Conservation (phyloP, 2,888 invertebrate genomes). For the Formica aserva region DNA sequence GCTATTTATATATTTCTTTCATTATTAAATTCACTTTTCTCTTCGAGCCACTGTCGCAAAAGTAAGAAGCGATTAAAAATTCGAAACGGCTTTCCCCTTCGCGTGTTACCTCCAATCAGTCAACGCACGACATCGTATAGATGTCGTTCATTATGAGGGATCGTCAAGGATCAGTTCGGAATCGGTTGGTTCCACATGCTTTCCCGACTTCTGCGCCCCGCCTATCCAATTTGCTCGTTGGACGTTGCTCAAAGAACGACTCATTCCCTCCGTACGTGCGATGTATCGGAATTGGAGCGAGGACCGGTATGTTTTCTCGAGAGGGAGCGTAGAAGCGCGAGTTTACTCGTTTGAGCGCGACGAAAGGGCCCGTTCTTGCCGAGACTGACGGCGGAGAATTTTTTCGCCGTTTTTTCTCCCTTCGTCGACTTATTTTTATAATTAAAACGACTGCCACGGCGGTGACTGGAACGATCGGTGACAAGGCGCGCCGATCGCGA, state of each 20-base stretch:
- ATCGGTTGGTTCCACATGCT: conserved; percentile 39
- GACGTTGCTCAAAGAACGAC: conserved; percentile 45
- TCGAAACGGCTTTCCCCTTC: neutral
- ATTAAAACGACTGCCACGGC: conserved; percentile 52
- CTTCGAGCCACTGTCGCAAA: neutral
- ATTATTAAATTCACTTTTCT: neutral
- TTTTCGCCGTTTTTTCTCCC: conserved; percentile 41
- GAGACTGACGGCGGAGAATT: conserved; percentile 11
- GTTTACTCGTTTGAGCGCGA: conserved; percentile 56
- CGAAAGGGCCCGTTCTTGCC: conserved; percentile 59
- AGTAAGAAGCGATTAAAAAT: neutral
- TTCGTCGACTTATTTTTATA: conserved; percentile 45
- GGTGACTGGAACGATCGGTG: conserved; percentile 47
- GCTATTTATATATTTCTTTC: neutral
- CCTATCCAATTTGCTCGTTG: conserved; percentile 52
- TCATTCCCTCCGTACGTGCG: conserved; percentile 23
- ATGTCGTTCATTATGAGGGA: conserved; percentile 7
- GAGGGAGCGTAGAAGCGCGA: conserved; percentile 38
- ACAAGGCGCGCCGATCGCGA: conserved; percentile 34
- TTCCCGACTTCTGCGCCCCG: conserved; percentile 32
- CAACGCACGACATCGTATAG: neutral
- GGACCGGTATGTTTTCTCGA: conserved; percentile 25
- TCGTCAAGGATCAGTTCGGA: conserved; percentile 15
- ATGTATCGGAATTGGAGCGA: conserved; percentile 44
- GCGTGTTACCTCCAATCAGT: conserved; percentile 22